Percentiles rank a stretch among this genome's conserved stretches.
Evolutionary conservation across 2,113 vertebrate genomes (phyloP).

Genomic region (Bettongia penicillata): DNA sequence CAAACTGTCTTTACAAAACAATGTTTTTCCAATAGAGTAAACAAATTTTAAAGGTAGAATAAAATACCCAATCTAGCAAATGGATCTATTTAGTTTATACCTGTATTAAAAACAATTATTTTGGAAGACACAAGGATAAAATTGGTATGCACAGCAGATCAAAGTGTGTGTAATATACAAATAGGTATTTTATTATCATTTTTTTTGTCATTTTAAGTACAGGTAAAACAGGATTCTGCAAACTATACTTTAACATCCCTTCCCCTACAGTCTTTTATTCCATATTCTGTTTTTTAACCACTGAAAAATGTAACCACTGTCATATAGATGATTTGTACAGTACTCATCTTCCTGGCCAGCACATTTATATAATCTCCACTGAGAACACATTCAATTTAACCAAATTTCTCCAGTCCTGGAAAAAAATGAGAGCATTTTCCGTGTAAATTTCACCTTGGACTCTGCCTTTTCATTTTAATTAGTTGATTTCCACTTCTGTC

Average conservation of each 20-base stretch:
- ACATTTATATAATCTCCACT: slow-evolving; percentile 16
- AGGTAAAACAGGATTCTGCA: slow-evolving; percentile 13
- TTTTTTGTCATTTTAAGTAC: not conserved
- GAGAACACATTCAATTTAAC: slow-evolving; percentile 39
- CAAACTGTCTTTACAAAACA: slow-evolving; percentile 12
- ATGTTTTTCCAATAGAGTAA: slow-evolving; percentile 20
- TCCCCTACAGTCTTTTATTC: slow-evolving; percentile 13
- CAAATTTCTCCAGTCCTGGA: not conserved
- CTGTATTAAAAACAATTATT: slow-evolving; percentile 3
- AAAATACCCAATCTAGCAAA: slow-evolving; percentile 30
- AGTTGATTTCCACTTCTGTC: not conserved
- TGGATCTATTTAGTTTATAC: not conserved
- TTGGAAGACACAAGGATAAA: slow-evolving; percentile 7
- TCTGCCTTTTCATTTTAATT: slow-evolving; percentile 40
- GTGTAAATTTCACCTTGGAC: slow-evolving; percentile 39
- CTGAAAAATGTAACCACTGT: slow-evolving; percentile 26
- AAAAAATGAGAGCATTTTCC: not conserved
- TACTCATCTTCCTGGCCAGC: slow-evolving; percentile 20
- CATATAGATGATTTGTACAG: slow-evolving; percentile 49
- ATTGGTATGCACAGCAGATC: not conserved
- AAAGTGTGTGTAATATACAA: not conserved
- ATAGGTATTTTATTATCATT: rapidly evolving
- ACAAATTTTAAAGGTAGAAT: slow-evolving; percentile 39
- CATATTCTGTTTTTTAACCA: slow-evolving; percentile 51
- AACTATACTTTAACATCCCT: not conserved